Base-by-base conservation (phyloP, 2,888 invertebrate genomes). In the Aphodius sticticus region DNA sequence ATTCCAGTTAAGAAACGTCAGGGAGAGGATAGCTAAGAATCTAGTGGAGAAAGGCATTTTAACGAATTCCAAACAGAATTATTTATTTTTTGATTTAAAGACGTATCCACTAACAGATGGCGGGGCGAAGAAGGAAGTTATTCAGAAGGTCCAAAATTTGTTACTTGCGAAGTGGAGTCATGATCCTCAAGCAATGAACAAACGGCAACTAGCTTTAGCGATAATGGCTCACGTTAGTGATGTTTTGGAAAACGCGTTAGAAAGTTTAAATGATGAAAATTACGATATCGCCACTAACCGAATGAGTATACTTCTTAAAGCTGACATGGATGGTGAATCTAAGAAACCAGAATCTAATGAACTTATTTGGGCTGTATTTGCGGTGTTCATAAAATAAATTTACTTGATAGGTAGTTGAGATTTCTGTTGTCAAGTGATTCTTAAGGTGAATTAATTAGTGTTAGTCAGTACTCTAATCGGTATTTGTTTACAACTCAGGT, bases 61-160 rank as follows among this genome's bases (percentile, higher is more conserved):
- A 84, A 97, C 98, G 81, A 98, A 98, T 81, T 98, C 98, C 89
- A 98, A 98, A 91, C 98, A 98, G 90, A 98, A 98, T 90, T 99
- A 98, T 90, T 92, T 99, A 84, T 91, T 99, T 77, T 99, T 99
- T 89, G 98, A 99, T 90, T 98, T 99, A 97, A 99, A 98, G 78
- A 98, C 98, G 85, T 98, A 99, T 92, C 98, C 98, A 75, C 92
- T 99, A 81, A 96, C 95, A 83, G 97, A 99, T 88, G 95, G 96
- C 89, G 93, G 94, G 84, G 94, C 96, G 77, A 99, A 99, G 91
- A 95, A 95, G 86, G 95, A 97, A 86, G 93, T 99, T 86, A 96
- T 99, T 79, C 97, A 97, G 91, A 96, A 96, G 93, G 96, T 98
- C 77, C 98, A 99, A 90, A 98, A 98, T 89, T 94, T 97, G 37